These are phyloP conservation scores for Drosophila sucinea DNA, from an alignment of 1,140 invertebrate species.

Conservation along the genomic window DNA sequence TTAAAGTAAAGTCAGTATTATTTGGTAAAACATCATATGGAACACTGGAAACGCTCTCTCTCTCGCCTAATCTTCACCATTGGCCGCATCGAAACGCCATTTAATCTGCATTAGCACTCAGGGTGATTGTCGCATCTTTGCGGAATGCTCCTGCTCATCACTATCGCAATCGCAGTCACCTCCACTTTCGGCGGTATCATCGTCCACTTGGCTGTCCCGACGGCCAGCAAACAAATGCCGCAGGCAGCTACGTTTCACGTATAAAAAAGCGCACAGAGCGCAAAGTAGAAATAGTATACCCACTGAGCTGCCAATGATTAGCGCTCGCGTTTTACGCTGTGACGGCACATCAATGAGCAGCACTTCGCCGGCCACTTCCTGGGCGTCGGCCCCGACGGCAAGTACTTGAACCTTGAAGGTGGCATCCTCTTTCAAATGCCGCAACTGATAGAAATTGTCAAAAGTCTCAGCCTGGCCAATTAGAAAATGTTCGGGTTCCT, in stretches of 20 bases:
- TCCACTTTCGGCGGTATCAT: slow-evolving; percentile 28
- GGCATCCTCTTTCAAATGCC: slow-evolving; percentile 86
- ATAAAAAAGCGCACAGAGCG: slow-evolving; percentile 86
- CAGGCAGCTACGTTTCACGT: slow-evolving; percentile 83
- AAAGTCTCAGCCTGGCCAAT: slow-evolving; percentile 86
- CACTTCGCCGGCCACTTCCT: slow-evolving; percentile 85
- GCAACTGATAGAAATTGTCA: slow-evolving; percentile 86
- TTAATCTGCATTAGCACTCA: slow-evolving; percentile 68
- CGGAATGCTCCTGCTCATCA: slow-evolving; percentile 48
- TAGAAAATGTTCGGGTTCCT: slow-evolving; percentile 85
- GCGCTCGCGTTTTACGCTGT: slow-evolving; percentile 85
- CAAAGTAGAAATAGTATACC: slow-evolving; percentile 85
- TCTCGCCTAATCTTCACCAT: slow-evolving; percentile 7
- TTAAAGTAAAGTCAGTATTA: slow-evolving; percentile 50
- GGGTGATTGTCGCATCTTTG: slow-evolving; percentile 65
- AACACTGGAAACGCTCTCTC: slow-evolving; percentile 29
- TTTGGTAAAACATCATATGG: slow-evolving; percentile 20
- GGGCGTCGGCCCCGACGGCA: slow-evolving; percentile 85
- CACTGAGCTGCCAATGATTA: slow-evolving; percentile 87
- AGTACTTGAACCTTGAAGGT: slow-evolving; percentile 88
- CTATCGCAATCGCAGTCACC: slow-evolving; percentile 72
- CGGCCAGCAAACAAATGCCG: slow-evolving; percentile 58
- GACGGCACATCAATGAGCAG: slow-evolving; percentile 86
- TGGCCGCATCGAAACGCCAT: slow-evolving; percentile 55
- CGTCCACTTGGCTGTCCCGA: slow-evolving; percentile 35